phyloP scores from a whole-genome alignment of 2,888 invertebrate genomes.

The Caenorhabditis zanzibari region DNA sequence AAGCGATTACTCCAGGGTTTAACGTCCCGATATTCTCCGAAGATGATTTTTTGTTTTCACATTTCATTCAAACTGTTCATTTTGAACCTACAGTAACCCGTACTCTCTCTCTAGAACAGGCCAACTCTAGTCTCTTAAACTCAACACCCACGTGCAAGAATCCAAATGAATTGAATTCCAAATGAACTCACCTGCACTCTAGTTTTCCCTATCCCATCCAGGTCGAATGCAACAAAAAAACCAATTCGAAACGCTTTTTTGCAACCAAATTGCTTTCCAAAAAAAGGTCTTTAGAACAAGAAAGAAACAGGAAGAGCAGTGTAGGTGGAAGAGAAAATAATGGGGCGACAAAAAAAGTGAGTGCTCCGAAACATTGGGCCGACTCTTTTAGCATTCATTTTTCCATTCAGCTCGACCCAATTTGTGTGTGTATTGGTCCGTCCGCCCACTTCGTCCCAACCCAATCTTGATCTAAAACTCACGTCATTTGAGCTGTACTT shows the following conservation, averaged over 20 bases:
- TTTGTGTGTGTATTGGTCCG: slow-evolving; percentile 44
- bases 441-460: slow-evolving; percentile 25
- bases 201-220: neutral
- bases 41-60: no score
- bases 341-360: slow-evolving; percentile 27
- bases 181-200: slow-evolving; percentile 16
- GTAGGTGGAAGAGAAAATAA: slow-evolving; percentile 32
- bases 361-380: neutral
- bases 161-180: neutral
- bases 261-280: slow-evolving; percentile 40
- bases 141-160: slow-evolving; percentile 6
- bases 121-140: neutral
- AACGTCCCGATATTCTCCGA: no score
- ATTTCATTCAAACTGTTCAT: neutral
- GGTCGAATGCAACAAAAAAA: slow-evolving; percentile 18
- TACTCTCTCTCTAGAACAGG: neutral
- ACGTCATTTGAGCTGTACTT: slow-evolving; percentile 54
- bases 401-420: slow-evolving; percentile 57
- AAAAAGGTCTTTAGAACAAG: slow-evolving; percentile 27
- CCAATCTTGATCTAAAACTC: slow-evolving; percentile 44
- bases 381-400: slow-evolving; percentile 54
- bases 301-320: slow-evolving; percentile 45
- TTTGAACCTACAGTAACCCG: slow-evolving; percentile 1
- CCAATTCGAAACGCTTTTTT: slow-evolving; percentile 33
- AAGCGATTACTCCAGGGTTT: no score